Conservation (phyloP, 2,113 vertebrate species). For the Ailurus styani region DNA sequence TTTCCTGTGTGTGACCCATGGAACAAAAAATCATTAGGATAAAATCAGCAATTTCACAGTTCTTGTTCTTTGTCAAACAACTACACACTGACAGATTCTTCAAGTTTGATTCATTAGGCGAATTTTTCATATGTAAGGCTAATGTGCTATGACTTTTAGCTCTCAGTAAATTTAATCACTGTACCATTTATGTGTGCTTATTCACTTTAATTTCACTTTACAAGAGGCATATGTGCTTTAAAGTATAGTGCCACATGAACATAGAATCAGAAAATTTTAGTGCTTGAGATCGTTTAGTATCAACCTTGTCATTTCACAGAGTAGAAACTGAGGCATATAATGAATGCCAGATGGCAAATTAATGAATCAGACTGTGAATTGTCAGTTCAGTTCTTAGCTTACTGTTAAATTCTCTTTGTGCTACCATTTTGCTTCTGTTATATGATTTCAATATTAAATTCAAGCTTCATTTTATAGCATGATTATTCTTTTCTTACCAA, state of each 20-base stretch:
- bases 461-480: neutral
- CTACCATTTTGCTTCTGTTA: neutral
- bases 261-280: neutral
- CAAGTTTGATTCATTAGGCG: neutral
- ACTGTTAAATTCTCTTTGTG: neutral
- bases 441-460: neutral
- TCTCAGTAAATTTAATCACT: neutral
- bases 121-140: neutral
- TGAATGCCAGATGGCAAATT: neutral
- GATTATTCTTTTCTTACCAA: neutral
- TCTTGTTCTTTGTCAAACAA: neutral
- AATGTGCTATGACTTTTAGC: constrained; percentile 17
- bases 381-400: neutral
- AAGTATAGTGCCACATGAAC: neutral
- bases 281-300: neutral
- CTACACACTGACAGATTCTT: neutral
- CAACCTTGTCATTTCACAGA: neutral
- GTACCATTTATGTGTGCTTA: neutral
- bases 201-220: constrained; percentile 32
- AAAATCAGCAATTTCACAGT: constrained; percentile 21
- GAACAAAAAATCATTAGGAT: neutral
- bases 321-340: neutral
- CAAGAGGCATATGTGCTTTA: neutral
- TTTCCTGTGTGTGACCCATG: neutral
- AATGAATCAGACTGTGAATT: neutral